phyloP scores from a whole-genome alignment of 2,797 vertebrate genomes.

The Crenuchus spilurus region DNA sequence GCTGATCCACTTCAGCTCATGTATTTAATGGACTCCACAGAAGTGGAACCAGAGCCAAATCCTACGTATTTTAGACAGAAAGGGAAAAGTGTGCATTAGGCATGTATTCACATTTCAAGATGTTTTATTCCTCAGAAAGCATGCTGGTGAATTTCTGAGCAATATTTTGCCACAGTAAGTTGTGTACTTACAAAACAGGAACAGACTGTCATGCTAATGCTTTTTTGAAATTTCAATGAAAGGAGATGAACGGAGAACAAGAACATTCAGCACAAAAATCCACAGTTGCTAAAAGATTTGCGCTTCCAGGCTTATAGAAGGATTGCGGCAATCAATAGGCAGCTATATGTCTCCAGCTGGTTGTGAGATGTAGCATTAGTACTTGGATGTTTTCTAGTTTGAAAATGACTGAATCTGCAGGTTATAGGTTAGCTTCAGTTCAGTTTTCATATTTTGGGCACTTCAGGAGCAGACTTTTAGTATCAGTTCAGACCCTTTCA shows the following conservation, averaged over 20 bases:
- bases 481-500: too few species aligned
- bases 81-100: neutral
- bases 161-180: neutral
- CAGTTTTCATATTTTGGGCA: too few species aligned
- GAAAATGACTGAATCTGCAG: too few species aligned
- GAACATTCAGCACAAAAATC: neutral
- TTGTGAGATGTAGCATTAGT: too few species aligned
- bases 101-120: slow-evolving; percentile 5
- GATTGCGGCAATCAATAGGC: too few species aligned
- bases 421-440: too few species aligned
- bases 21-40: neutral
- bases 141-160: neutral
- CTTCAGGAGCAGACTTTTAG: too few species aligned
- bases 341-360: too few species aligned
- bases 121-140: slow-evolving; percentile 4
- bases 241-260: neutral
- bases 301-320: too few species aligned
- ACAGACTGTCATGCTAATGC: neutral
- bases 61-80: neutral
- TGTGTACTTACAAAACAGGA: neutral
- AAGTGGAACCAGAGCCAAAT: neutral
- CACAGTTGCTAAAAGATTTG: neutral
- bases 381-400: too few species aligned
- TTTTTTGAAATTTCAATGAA: neutral
- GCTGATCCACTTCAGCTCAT: neutral